Percentiles rank a stretch among this genome's conserved stretches.
phyloP scores from a whole-genome alignment of 2,888 invertebrate genomes.

The Bruchidius siliquastri region DNA sequence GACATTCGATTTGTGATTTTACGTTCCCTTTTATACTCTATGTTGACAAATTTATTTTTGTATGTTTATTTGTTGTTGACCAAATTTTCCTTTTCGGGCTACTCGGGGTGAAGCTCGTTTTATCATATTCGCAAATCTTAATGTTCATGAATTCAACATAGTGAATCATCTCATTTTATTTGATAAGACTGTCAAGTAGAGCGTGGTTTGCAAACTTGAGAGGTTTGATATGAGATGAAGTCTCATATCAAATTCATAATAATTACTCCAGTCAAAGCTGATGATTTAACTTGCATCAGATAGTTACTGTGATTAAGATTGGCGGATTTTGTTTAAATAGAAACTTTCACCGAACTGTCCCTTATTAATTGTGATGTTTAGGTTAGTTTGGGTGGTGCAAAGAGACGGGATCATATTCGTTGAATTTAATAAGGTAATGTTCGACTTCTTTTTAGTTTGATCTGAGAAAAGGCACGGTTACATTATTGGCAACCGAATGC shows the following conservation, averaged over 20 bases:
- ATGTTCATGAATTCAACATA: background rate
- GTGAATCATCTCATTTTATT: no score
- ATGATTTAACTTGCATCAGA: no score
- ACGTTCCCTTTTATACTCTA: slow-evolving; percentile 11
- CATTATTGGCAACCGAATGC: slow-evolving; percentile 36
- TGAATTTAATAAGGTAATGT: slow-evolving; percentile 8
- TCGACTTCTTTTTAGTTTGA: slow-evolving; percentile 25
- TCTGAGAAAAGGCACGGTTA: slow-evolving; percentile 40
- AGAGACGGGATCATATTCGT: background rate
- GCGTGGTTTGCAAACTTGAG: no score
- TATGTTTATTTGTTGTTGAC: background rate
- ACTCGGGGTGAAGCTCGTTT: background rate
- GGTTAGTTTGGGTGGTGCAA: background rate
- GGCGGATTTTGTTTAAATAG: background rate
- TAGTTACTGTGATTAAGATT: no score
- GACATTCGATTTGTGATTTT: slow-evolving; percentile 20
- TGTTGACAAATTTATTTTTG: slow-evolving; percentile 1
- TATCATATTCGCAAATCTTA: background rate
- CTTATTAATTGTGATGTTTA: slow-evolving; percentile 2
- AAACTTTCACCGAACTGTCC: background rate
- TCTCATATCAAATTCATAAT: no score
- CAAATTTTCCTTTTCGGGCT: background rate
- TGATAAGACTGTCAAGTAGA: no score
- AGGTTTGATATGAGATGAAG: no score
- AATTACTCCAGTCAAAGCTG: no score